phyloP scores from a whole-genome alignment of 1,140 invertebrate genomes.

The Zaprionus kolodkinae region DNA sequence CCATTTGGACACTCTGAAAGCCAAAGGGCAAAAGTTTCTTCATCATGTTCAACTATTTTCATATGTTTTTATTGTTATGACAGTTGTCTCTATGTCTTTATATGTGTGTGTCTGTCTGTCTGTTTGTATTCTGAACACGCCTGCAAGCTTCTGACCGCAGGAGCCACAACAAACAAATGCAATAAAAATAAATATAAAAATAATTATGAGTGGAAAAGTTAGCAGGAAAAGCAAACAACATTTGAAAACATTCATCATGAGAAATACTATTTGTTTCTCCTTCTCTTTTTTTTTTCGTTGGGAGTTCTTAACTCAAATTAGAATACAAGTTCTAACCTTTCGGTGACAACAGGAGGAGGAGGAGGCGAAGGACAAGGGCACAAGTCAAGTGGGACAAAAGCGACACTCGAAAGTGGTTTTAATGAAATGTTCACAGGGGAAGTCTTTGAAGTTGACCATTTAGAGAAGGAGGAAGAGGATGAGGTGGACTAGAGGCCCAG shows the following conservation, averaged over 20 bases:
- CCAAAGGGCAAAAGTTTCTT: conserved; percentile 30
- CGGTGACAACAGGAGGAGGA: conserved; percentile 40
- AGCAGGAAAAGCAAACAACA: conserved; percentile 12
- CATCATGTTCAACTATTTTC: conserved; percentile 37
- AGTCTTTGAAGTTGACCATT: conserved; percentile 67
- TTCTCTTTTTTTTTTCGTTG: conserved; percentile 17
- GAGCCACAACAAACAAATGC: conserved; percentile 66
- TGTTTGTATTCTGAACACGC: conserved; percentile 13
- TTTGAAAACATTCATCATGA: conserved; percentile 31
- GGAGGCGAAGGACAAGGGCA: conserved; percentile 32
- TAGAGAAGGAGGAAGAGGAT: conserved; percentile 8
- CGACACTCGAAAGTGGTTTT: conserved; percentile 52
- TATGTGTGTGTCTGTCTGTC: conserved; percentile 14
- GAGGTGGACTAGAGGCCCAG: neutral
- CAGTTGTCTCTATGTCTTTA: conserved; percentile 9
- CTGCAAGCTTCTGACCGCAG: conserved; percentile 45
- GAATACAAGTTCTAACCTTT: conserved; percentile 55
- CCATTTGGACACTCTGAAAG: neutral
- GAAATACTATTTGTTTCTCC: conserved; percentile 1
- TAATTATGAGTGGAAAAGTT: conserved; percentile 66
- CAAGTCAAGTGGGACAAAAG: conserved; percentile 27
- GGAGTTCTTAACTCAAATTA: conserved; percentile 43
- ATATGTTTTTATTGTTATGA: conserved; percentile 28
- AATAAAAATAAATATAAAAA: conserved; percentile 69
- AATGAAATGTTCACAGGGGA: conserved; percentile 60